Percentiles rank a stretch among this genome's conserved stretches.
phyloP scores from a whole-genome alignment of 2,888 invertebrate species.

The Cephus pulcher region DNA sequence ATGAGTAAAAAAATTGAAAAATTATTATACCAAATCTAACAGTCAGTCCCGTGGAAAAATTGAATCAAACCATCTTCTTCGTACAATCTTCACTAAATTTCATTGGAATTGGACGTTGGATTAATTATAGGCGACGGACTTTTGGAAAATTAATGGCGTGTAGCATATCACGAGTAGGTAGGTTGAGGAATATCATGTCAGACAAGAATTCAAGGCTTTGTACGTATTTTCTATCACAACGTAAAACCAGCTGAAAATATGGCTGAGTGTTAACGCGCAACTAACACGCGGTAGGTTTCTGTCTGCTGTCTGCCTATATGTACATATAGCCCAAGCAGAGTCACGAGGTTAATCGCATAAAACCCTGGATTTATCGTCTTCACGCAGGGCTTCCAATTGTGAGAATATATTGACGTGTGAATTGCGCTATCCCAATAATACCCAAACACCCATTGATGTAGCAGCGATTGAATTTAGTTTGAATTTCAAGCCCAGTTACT shows the following conservation, averaged over 20 bases:
- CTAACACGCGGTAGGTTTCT: not conserved
- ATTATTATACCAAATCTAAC: not conserved
- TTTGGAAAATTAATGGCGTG: not conserved
- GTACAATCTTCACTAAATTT: not conserved
- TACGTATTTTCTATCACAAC: not conserved
- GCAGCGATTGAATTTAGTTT: not conserved
- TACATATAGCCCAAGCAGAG: not conserved
- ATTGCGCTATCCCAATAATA: not conserved
- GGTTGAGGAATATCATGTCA: not conserved
- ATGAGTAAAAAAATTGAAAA: not conserved
- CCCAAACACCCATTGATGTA: not conserved
- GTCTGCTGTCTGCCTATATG: not conserved
- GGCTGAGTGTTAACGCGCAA: not conserved
- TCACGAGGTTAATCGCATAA: slow-evolving; percentile 30
- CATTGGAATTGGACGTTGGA: not conserved
- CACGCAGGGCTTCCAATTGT: slow-evolving; percentile 32
- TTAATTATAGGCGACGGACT: not conserved
- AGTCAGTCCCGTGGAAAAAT: not conserved
- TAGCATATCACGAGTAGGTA: not conserved
- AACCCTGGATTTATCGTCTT: slow-evolving; percentile 37
- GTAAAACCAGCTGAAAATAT: not conserved
- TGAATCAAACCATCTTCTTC: not conserved
- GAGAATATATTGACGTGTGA: not conserved
- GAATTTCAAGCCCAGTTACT: not conserved
- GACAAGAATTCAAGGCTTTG: not conserved